Conservation (phyloP, 2,888 invertebrate species). For the Macrophya alboannulata region DNA sequence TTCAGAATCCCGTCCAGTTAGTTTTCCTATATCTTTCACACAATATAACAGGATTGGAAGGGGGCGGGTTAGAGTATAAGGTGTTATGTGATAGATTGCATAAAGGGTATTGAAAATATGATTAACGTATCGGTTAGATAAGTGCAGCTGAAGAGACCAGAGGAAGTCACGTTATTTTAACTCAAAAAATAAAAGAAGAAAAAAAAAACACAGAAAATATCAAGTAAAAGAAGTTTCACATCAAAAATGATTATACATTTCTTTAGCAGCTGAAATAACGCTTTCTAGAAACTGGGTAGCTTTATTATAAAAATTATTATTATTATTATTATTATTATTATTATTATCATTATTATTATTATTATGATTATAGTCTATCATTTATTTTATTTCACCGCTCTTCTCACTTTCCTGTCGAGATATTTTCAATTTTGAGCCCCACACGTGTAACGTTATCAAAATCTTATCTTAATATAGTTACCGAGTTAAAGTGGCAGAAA, state of each 20-base stretch:
- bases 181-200: not conserved
- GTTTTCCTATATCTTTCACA: not conserved
- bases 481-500: not conserved
- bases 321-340: too few species aligned
- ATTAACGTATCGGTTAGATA: slow-evolving; percentile 13
- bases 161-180: not conserved
- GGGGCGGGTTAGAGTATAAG: not conserved
- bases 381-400: not conserved
- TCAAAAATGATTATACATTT: not conserved
- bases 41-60: not conserved
- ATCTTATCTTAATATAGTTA: slow-evolving; percentile 25
- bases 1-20: not conserved
- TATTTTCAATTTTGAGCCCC: slow-evolving; percentile 8
- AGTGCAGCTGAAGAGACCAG: not conserved
- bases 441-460: slow-evolving; percentile 29
- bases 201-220: not conserved
- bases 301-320: not conserved
- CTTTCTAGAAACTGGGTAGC: not conserved
- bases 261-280: not conserved
- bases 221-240: not conserved
- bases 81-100: slow-evolving; percentile 11
- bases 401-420: slow-evolving; percentile 16
- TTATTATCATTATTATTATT: too few species aligned
- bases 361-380: not conserved
- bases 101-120: slow-evolving; percentile 33